phyloP scores from a whole-genome alignment of 2,888 invertebrate species.

The Dascillus cervinus region DNA sequence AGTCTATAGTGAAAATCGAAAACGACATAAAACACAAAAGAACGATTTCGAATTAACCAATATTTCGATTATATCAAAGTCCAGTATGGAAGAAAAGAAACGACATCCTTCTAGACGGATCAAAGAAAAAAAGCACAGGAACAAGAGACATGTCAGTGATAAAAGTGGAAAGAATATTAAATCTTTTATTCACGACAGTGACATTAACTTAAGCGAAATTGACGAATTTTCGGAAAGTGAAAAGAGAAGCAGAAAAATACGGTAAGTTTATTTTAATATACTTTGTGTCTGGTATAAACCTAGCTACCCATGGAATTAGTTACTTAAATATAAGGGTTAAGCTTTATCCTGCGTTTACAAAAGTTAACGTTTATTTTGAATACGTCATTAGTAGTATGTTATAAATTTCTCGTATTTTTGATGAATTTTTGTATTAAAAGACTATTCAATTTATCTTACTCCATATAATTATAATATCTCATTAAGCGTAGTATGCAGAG shows the following conservation, averaged over 20 bases:
- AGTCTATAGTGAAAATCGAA: slow-evolving; percentile 61
- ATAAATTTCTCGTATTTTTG: too few relatives aligned
- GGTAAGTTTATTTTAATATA: too few relatives aligned
- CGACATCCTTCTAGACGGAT: slow-evolving; percentile 36
- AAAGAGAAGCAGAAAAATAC: slow-evolving; percentile 6
- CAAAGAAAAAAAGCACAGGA: slow-evolving; percentile 34
- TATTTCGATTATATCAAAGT: slow-evolving; percentile 49
- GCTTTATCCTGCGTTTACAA: too few relatives aligned
- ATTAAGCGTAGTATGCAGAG: too few relatives aligned
- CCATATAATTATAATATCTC: too few relatives aligned
- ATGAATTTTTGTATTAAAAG: too few relatives aligned
- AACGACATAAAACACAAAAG: slow-evolving; percentile 37
- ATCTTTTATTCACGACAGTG: too few relatives aligned
- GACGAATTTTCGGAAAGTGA: slow-evolving; percentile 22
- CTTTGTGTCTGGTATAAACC: not conserved
- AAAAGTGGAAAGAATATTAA: slow-evolving; percentile 14
- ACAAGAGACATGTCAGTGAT: slow-evolving; percentile 6
- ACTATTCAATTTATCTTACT: too few relatives aligned
- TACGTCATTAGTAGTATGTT: too few relatives aligned
- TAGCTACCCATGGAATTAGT: too few relatives aligned
- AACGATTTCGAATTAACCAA: slow-evolving; percentile 41
- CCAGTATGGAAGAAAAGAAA: slow-evolving; percentile 32
- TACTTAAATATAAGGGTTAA: too few relatives aligned
- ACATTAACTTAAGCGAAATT: slow-evolving; percentile 22
- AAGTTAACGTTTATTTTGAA: too few relatives aligned